Base-by-base conservation (phyloP, 2,888 invertebrate species). In the Hypercompe scribonia region DNA sequence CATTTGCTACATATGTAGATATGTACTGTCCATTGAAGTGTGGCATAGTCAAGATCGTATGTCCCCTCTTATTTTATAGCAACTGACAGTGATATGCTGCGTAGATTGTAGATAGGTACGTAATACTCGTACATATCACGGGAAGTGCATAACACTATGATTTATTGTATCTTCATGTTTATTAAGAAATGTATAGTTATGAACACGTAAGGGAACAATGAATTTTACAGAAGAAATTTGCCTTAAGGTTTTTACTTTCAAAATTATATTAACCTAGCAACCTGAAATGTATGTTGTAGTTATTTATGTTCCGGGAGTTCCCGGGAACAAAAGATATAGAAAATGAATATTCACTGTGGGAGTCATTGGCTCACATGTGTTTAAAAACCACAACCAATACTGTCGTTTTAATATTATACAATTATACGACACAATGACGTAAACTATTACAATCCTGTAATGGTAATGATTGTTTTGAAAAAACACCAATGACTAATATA, bases 61-160 rank as follows among this genome's bases (percentile, higher is more conserved):
- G 82, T 84, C 88, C 87, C 58, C 85, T n/a, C 85, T 85, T 83
- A 76, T 80, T 81, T 81, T 73, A 87, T 87, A 85, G 79, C 85
- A 83, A 80, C 72, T 64, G 69, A 76, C 73, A 79, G 77, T 77
- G 75, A 81, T 76, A 76, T 77, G 70, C 31, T 63, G 50, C n/a
- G 54, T 68, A 54, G 24, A 42, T 46, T 21, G 46, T 42, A 46
- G 50, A 21, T 72, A 65, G 28, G 11, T 72, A 68, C 63, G 63
- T 36, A 68, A 33, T 28, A n/a, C n/a, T n/a, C n/a, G n/a, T n/a
- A 65, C 58, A 64, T 68, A 76, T 65, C 69, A 81, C 80, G 79
- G 85, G 87, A 86, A 81, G 70, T 65, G 50, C 74, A 68, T 68
- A 75, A 74, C 70, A 78, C 74, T 78, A 65, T 83, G 81, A 82